Percentiles rank a stretch among this genome's conserved stretches.
Conservation (phyloP, 2,888 invertebrate species). For the Stictocephala bisonia region DNA sequence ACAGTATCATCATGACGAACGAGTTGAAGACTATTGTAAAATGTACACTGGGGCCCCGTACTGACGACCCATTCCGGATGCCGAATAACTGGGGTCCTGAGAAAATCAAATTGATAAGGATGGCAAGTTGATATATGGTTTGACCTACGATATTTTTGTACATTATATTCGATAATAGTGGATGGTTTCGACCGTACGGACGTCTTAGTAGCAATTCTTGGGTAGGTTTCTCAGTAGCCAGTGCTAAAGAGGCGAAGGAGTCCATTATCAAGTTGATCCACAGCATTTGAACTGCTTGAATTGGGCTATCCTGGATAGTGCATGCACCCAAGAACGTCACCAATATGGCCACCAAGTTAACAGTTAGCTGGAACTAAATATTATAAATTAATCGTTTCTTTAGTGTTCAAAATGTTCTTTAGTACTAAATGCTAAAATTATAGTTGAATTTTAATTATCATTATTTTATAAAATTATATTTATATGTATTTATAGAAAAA, state of each 20-base stretch:
- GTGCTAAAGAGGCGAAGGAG: slow-evolving; percentile 70
- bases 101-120: slow-evolving; percentile 69
- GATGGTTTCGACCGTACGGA: slow-evolving; percentile 68
- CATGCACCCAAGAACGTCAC: slow-evolving; percentile 69
- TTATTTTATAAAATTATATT: too few species aligned
- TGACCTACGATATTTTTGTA: slow-evolving; percentile 71
- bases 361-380: slow-evolving; percentile 72
- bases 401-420: too few species aligned
- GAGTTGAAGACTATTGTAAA: slow-evolving; percentile 76
- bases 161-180: slow-evolving; percentile 69
- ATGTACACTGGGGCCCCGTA: slow-evolving; percentile 64
- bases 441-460: too few species aligned
- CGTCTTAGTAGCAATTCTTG: slow-evolving; percentile 67
- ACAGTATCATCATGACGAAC: slow-evolving; percentile 75
- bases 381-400: too few species aligned
- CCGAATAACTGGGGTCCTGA: slow-evolving; percentile 68
- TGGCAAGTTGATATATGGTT: slow-evolving; percentile 68
- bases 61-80: slow-evolving; percentile 67
- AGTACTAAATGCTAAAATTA: too few species aligned
- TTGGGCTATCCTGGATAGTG: slow-evolving; percentile 61
- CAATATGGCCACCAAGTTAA: slow-evolving; percentile 71
- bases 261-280: slow-evolving; percentile 74
- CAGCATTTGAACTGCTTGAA: slow-evolving; percentile 70
- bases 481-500: too few species aligned
- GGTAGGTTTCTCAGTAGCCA: slow-evolving; percentile 70